phyloP scores from a whole-genome alignment of 92 coral and sea anemone genomes.

The Epizoanthus ramosus region DNA sequence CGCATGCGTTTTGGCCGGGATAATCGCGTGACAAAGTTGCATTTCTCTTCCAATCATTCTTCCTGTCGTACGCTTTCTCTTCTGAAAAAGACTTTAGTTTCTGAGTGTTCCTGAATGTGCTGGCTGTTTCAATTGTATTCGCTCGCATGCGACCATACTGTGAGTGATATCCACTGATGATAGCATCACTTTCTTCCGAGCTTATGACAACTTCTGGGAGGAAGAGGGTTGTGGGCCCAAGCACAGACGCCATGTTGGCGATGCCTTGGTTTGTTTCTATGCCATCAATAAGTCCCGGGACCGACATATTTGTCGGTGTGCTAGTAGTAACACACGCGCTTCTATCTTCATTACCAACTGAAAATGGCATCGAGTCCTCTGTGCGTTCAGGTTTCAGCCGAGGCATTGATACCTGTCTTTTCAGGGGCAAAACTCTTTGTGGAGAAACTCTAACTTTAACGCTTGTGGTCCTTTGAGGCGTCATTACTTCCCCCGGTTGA shows the following conservation, averaged over 20 bases:
- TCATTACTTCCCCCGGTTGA: conserved; percentile 2
- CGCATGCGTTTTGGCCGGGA: too few relatives aligned
- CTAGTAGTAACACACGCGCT: background rate
- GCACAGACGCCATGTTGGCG: background rate
- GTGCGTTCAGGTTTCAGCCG: background rate
- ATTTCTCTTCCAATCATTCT: background rate
- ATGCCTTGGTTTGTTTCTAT: background rate
- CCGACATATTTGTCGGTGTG: background rate
- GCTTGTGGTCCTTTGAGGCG: conserved; percentile 18
- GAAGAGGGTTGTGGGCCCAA: background rate
- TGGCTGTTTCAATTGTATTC: conserved; percentile 14
- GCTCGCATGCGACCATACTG: conserved; percentile 15
- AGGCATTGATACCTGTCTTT: conserved; percentile 19
- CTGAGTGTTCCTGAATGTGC: background rate
- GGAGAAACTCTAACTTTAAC: background rate
- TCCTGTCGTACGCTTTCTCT: background rate
- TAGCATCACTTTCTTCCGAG: conserved; percentile 6
- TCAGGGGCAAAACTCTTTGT: background rate
- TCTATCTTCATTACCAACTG: conserved; percentile 14
- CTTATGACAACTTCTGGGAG: conserved; percentile 24
- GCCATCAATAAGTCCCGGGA: background rate
- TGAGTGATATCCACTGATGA: too few relatives aligned
- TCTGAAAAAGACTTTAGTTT: conserved; percentile 4
- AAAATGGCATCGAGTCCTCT: background rate
- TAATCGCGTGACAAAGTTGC: background rate